Conservation (phyloP, 2,888 invertebrate genomes). For the Chrysolina oricalcia region DNA sequence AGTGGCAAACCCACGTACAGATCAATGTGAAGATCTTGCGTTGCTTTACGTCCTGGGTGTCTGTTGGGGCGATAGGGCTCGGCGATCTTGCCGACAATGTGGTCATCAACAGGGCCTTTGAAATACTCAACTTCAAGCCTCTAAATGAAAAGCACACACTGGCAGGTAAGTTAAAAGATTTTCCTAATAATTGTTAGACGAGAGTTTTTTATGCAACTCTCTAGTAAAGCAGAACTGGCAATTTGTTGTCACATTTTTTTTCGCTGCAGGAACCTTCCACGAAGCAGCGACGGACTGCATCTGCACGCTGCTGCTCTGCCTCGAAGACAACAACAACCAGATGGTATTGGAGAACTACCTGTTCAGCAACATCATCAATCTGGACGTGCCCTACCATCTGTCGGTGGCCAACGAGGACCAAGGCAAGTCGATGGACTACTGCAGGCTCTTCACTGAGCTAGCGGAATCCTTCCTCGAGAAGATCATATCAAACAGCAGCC, state of each 20-base stretch:
- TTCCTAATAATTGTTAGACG: slow-evolving; percentile 8
- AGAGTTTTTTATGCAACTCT: slow-evolving; percentile 14
- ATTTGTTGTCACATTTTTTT: not conserved
- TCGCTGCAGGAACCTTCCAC: slow-evolving; percentile 76
- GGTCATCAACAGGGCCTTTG: slow-evolving; percentile 83
- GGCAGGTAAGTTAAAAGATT: slow-evolving; percentile 54
- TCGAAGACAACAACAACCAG: slow-evolving; percentile 85
- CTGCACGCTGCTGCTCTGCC: slow-evolving; percentile 87
- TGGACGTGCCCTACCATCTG: slow-evolving; percentile 91
- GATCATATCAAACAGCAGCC: slow-evolving; percentile 80
- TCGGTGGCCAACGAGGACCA: slow-evolving; percentile 95
- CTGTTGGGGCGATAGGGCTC: slow-evolving; percentile 86
- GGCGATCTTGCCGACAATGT: slow-evolving; percentile 83
- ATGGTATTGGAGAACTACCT: slow-evolving; percentile 85
- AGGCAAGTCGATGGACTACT: slow-evolving; percentile 95
- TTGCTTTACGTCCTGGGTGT: slow-evolving; percentile 95
- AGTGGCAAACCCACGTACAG: slow-evolving; percentile 79
- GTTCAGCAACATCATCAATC: slow-evolving; percentile 85
- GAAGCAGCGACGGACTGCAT: slow-evolving; percentile 94
- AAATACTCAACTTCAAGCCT: slow-evolving; percentile 73
- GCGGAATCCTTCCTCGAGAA: slow-evolving; percentile 92
- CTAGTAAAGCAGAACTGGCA: too few species aligned
- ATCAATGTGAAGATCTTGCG: slow-evolving; percentile 84
- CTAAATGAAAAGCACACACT: slow-evolving; percentile 61
- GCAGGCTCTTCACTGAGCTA: slow-evolving; percentile 94